Conservation (phyloP, 2,797 vertebrate genomes). For the Pseudochirops corinnae region DNA sequence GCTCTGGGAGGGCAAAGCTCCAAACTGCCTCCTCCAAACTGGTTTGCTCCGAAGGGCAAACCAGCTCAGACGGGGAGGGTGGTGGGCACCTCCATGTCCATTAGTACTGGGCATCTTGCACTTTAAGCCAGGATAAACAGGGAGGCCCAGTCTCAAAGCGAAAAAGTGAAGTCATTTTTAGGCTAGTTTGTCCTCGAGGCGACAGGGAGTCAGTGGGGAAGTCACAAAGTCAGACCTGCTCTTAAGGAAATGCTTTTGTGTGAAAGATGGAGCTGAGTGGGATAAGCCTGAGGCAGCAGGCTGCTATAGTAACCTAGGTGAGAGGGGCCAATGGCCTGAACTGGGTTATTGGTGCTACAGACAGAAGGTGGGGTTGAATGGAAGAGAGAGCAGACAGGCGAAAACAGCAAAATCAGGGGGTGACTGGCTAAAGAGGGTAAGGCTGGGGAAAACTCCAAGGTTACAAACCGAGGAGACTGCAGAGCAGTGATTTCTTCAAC, state of each 20-base stretch:
- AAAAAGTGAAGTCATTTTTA: background rate
- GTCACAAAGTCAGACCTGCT: background rate
- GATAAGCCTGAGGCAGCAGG: too few relatives aligned
- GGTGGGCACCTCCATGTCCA: background rate
- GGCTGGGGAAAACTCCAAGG: background rate
- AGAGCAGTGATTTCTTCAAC: background rate
- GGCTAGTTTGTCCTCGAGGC: background rate
- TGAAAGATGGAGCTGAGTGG: background rate
- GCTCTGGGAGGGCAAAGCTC: background rate
- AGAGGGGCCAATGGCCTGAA: background rate
- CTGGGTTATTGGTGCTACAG: background rate
- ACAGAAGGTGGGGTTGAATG: background rate
- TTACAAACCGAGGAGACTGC: background rate
- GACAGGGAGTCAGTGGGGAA: background rate
- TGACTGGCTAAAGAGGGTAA: background rate
- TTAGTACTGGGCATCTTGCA: background rate
- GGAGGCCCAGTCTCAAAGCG: background rate
- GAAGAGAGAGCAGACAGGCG: background rate
- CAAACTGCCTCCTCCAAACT: too few relatives aligned
- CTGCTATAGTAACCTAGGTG: background rate
- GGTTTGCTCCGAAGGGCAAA: background rate
- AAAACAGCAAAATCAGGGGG: background rate
- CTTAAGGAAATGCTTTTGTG: background rate
- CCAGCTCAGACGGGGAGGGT: background rate
- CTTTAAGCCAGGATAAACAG: background rate